A percentile compares a stretch with the other conserved stretches of the same genome.
Conservation (phyloP, 2,888 invertebrate genomes). For the Eupithecia subumbrata region DNA sequence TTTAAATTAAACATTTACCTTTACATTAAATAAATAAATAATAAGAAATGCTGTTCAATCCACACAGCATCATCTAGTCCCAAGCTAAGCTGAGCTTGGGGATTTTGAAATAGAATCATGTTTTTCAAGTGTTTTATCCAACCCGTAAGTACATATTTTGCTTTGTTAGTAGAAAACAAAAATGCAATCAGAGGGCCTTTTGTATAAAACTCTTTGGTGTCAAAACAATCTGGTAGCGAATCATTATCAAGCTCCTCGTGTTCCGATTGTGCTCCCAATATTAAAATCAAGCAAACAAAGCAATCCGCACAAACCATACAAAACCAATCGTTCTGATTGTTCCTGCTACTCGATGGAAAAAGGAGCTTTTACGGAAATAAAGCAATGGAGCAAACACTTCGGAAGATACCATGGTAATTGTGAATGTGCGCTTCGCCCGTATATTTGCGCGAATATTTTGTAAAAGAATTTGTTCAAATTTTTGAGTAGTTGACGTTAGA, state of each 20-base stretch:
- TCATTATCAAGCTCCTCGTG: background rate
- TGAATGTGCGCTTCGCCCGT: background rate
- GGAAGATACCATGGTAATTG: background rate
- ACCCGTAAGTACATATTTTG: too few relatives aligned
- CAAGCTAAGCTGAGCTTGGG: too few relatives aligned
- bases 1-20: too few relatives aligned
- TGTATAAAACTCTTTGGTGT: constrained; percentile 5
- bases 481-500: background rate
- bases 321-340: constrained; percentile 48
- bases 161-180: background rate
- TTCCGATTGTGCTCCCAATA: constrained; percentile 4
- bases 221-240: background rate
- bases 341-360: constrained; percentile 15
- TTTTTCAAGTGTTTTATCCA: too few relatives aligned
- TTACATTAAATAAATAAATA: too few relatives aligned
- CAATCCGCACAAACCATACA: constrained; percentile 18
- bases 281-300: constrained; percentile 20
- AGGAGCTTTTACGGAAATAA: constrained; percentile 10
- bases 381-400: background rate
- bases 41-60: too few relatives aligned
- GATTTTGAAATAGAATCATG: too few relatives aligned
- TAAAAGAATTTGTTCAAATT: background rate
- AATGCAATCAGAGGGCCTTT: background rate
- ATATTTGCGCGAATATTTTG: background rate
- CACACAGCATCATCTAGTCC: too few relatives aligned